Evolutionary conservation across 2,113 vertebrate species (phyloP), one percentile per base, ranked within the genome.

Genomic region (Chionodraco myersi): DNA sequence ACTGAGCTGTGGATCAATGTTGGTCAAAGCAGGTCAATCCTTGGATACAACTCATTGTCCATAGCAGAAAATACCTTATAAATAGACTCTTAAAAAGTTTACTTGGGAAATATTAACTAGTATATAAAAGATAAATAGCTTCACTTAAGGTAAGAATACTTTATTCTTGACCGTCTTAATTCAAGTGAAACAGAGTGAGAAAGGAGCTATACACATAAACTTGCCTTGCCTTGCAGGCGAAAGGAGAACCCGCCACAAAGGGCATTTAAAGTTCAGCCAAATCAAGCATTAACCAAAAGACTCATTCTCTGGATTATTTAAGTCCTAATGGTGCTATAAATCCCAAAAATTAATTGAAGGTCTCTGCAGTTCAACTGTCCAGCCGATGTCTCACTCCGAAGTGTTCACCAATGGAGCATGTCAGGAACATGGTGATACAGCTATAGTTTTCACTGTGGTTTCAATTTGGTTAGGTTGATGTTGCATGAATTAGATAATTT

Each of bases 251-350:
- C 78, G 66, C 74, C 71, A 81, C 23, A 62, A 83, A 86, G 79
- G 76, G 23, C 81, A 82, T 67, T 56, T 63, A 58, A 64, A 64
- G 74, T 87, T 85, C 80, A 84, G 75, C 45, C 78, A 79, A 83
- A 79, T 77, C 58, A 70, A 75, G 54, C 75, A 79, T 77, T 76
- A 52, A 79, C 79, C 72, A 72, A 82, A 73, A 61, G 51, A 72
- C 75, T 87, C 48, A 77, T 72, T 79, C 41, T 69, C 68, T 75
- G 60, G 80, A 84, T 82, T 82, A 88, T 88, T 83, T 72, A 52
- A 80, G 72, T 87, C 74, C 23, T 77, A 61, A 66, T 82, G 72
- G 65, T 61, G 44, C 69, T 52, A 65, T 87, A 84, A 75, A 87
- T 75, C 48, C 47, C 15, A 2, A 16, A 65, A 67, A 67, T 73